These are phyloP conservation scores for Peromyscus melanophrys DNA, from an alignment of 2,797 vertebrate genomes.

Conservation along the genomic window DNA sequence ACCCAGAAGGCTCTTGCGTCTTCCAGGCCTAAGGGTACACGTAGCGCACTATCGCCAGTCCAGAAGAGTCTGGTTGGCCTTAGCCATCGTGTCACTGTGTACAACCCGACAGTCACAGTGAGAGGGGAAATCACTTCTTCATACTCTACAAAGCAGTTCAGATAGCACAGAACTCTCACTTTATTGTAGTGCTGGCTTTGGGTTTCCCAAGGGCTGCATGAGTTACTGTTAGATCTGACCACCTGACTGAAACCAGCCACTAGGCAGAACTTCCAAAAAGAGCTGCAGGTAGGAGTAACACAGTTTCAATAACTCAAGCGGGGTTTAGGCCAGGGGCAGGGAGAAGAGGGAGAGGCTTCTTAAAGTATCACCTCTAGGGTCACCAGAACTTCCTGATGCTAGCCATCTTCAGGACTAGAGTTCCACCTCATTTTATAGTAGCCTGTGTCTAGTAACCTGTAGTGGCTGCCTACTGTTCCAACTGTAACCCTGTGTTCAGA, in stretches of 20 bases:
- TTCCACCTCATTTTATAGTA: background rate
- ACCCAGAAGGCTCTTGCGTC: background rate
- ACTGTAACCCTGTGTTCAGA: background rate
- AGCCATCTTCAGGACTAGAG: background rate
- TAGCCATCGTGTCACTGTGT: background rate
- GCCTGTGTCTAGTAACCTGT: background rate
- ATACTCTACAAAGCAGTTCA: background rate
- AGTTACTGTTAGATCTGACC: constrained; percentile 52
- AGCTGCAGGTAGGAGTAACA: background rate
- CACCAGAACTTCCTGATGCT: background rate
- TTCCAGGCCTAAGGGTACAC: background rate
- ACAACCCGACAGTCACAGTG: background rate
- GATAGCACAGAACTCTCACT: constrained; percentile 63
- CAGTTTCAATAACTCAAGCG: background rate
- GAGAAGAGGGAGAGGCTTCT: background rate
- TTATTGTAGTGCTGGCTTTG: constrained; percentile 87
- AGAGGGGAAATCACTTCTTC: too few species aligned
- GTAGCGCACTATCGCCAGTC: too few species aligned
- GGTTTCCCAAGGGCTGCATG: constrained; percentile 72
- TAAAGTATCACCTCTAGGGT: background rate
- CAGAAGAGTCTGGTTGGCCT: background rate
- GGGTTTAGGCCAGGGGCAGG: background rate
- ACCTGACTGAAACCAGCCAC: constrained; percentile 33
- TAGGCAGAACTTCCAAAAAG: constrained; percentile 15
- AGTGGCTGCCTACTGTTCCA: background rate